A percentile compares a stretch with the other conserved stretches of the same genome.
Conservation (phyloP, 2,113 vertebrate species). For the Oreochromis tanganicae region DNA sequence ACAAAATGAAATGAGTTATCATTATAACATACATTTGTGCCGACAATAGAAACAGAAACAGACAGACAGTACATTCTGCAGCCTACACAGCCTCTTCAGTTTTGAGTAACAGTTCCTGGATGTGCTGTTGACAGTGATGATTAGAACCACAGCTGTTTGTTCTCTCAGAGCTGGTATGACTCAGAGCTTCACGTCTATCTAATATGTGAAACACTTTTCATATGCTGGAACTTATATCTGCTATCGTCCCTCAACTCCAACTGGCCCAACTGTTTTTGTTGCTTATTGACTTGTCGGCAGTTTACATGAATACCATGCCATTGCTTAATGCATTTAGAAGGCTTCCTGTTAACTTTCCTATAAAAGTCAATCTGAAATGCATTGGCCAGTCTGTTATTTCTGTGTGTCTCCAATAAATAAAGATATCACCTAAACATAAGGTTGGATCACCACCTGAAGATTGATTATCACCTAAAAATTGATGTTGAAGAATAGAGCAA, state of each 20-base stretch:
- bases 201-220: background rate
- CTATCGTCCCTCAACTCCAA: background rate
- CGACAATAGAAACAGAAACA: background rate
- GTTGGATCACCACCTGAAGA: background rate
- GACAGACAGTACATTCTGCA: background rate
- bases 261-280: background rate
- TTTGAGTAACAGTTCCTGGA: constrained; percentile 4
- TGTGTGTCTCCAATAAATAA: background rate
- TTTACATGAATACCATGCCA: background rate
- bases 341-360: background rate
- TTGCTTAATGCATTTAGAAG: background rate
- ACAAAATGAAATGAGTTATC: background rate
- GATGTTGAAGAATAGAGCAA: background rate
- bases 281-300: background rate
- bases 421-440: background rate
- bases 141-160: background rate
- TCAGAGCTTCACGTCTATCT: background rate
- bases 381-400: background rate
- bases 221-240: background rate
- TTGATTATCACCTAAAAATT: background rate
- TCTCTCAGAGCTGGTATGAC: background rate
- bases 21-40: background rate
- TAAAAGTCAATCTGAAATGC: background rate
- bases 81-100: background rate
- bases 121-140: background rate